phyloP scores from a whole-genome alignment of 1,140 invertebrate species.

The Saccostrea echinata region DNA sequence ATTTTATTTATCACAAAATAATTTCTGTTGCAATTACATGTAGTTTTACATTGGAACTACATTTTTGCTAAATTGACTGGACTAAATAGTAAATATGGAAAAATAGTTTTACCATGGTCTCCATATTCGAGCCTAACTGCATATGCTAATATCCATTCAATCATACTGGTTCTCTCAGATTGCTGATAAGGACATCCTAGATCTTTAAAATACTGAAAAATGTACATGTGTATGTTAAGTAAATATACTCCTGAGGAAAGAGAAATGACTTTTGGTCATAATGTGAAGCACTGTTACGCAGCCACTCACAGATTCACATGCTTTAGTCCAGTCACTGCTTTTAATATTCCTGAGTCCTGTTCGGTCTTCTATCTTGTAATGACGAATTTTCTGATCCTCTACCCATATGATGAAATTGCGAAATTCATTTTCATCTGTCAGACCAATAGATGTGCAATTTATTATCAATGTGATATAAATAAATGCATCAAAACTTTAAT shows the following conservation, averaged over 20 bases:
- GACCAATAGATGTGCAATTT: background rate
- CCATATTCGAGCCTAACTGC: constrained; percentile 91
- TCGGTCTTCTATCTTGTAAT: constrained; percentile 92
- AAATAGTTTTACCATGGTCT: constrained; percentile 85
- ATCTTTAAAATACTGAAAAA: constrained; percentile 86
- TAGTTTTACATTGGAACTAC: too few species aligned
- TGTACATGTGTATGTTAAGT: background rate
- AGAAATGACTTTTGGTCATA: too few species aligned
- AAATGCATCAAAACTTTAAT: too few species aligned
- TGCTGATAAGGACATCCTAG: constrained; percentile 84
- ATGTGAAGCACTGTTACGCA: too few species aligned
- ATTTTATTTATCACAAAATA: too few species aligned
- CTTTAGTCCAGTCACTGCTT: constrained; percentile 86
- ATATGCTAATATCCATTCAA: constrained; percentile 93
- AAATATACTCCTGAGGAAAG: too few species aligned
- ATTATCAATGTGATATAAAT: too few species aligned
- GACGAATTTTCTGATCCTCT: constrained; percentile 95
- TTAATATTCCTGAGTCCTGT: constrained; percentile 85
- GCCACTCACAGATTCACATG: constrained; percentile 82
- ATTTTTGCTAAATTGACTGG: too few species aligned
- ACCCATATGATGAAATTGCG: constrained; percentile 92
- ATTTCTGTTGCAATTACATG: too few species aligned
- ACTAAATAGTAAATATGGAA: background rate
- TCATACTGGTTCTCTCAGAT: constrained; percentile 82
- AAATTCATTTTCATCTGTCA: constrained; percentile 82